Conservation (phyloP, 1,140 invertebrate species). For the Cyclargus thomasi region DNA sequence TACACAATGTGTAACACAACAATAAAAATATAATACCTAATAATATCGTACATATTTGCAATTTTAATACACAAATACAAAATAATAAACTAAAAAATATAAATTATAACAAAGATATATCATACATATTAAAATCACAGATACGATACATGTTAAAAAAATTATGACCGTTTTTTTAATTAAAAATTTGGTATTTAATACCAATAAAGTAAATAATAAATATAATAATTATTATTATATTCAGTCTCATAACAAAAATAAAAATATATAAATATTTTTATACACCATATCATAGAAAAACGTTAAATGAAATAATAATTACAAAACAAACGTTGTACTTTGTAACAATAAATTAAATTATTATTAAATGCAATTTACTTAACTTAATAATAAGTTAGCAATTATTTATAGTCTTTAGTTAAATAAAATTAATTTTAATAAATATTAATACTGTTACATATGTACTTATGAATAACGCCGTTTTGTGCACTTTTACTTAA, state of each 20-base stretch:
- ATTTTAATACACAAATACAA: no score
- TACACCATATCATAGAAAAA: background rate
- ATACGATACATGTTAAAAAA: background rate
- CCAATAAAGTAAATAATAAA: background rate
- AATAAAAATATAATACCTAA: no score
- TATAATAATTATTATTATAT: background rate
- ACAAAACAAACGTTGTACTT: background rate
- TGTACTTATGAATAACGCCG: no score
- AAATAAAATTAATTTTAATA: no score
- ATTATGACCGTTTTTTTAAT: background rate
- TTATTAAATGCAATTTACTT: background rate
- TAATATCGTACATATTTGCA: no score
- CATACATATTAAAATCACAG: background rate
- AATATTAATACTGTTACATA: no score
- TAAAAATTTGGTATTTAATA: background rate
- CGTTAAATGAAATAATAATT: background rate
- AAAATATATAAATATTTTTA: background rate
- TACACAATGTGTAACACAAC: no score
- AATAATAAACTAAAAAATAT: no score
- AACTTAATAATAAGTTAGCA: background rate
- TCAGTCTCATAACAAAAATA: conserved; percentile 1
- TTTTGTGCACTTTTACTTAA: no score
- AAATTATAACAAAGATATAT: no score
- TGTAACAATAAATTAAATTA: background rate
- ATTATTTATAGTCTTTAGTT: no score